Evolutionary conservation across 2,888 invertebrate species (phyloP).

Genomic region (Aproaerema taeniolella): DNA sequence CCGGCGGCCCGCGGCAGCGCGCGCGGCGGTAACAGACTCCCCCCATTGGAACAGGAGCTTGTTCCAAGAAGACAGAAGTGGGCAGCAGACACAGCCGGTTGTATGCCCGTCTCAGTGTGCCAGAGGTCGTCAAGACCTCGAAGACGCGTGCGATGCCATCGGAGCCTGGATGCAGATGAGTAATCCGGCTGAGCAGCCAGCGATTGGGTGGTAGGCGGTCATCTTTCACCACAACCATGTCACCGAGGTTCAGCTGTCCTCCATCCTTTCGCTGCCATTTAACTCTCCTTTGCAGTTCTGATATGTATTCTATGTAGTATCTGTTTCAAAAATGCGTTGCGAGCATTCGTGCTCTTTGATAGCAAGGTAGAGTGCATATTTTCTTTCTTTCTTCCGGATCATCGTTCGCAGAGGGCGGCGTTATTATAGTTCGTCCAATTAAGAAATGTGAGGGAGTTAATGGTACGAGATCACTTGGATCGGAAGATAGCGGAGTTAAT

Average conservation of each 20-base stretch:
- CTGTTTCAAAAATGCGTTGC: slow-evolving; percentile 1
- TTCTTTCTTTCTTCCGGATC: background rate
- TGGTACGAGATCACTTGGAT: slow-evolving; percentile 14
- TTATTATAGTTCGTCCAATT: slow-evolving; percentile 15
- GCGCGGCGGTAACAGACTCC: slow-evolving; percentile 4
- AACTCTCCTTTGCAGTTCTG: slow-evolving; percentile 21
- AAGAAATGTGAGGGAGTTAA: slow-evolving; percentile 20
- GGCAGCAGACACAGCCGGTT: slow-evolving; percentile 10
- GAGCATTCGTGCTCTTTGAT: background rate
- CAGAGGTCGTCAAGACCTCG: slow-evolving; percentile 18
- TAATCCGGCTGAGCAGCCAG: slow-evolving; percentile 24
- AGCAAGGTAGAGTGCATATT: background rate
- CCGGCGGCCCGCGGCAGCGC: background rate
- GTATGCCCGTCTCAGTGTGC: slow-evolving; percentile 14
- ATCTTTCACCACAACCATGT: slow-evolving; percentile 23
- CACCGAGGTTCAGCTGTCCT: slow-evolving; percentile 8
- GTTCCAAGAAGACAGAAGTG: background rate
- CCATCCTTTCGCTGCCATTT: slow-evolving; percentile 20
- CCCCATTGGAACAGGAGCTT: slow-evolving; percentile 1
- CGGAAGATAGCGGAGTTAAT: slow-evolving; percentile 16
- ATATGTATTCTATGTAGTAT: slow-evolving; percentile 21
- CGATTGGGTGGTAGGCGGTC: slow-evolving; percentile 10
- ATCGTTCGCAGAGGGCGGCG: slow-evolving; percentile 10
- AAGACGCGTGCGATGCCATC: slow-evolving; percentile 24
- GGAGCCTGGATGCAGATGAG: slow-evolving; percentile 12